Evolutionary conservation across 1,140 invertebrate genomes (phyloP), one percentile per base, ranked within the genome.

Genomic region (Copidosoma floridanum): DNA sequence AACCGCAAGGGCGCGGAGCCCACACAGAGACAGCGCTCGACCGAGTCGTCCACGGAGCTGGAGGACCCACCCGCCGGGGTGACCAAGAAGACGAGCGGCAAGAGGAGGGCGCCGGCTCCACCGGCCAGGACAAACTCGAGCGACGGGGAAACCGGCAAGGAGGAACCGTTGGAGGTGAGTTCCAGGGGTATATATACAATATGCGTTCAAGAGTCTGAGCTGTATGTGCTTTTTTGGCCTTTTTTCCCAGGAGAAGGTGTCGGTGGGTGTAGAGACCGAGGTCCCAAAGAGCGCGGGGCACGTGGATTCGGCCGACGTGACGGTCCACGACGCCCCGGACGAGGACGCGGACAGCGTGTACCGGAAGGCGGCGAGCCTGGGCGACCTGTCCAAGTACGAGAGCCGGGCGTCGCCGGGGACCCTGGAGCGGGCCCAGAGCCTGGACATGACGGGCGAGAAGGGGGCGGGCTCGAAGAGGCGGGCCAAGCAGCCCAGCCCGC

Each of bases 341-440:
- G 43, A 63, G 0, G 73, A 82, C 27, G 71, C 82, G 2, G 84
- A 85, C 55, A 85, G 88, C 59, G 84, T 85, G 63, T 88, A 87
- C 65, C 80, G 90, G 24, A 91, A 90, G 81, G 89, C 90, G 2
- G 88, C 89, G 0, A 92, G 90, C 54, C 79, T 92, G 2, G 90
- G 90, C 3, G 91, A 93, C 74, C 75, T 93, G 27, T 90, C 89
- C 0, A 87, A 86, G 71, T 85, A 91, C 61, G 87, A 89, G 64
- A 79, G 83, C 3, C 87, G 84, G 67, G 80, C 81, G 2, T 64
- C 77, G 2, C 73, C 71, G n/a, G 80, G 82, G 29, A 88, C 85
- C 21, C 74, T 93, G 20, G 90, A 93, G 77, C 82, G 91, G 61
- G 90, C 91, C 0, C 89, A 92, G 68, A 93, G 90, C 65, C 74